Evolutionary conservation across 2,888 invertebrate species (phyloP).

Genomic region (Amorpha juglandis): DNA sequence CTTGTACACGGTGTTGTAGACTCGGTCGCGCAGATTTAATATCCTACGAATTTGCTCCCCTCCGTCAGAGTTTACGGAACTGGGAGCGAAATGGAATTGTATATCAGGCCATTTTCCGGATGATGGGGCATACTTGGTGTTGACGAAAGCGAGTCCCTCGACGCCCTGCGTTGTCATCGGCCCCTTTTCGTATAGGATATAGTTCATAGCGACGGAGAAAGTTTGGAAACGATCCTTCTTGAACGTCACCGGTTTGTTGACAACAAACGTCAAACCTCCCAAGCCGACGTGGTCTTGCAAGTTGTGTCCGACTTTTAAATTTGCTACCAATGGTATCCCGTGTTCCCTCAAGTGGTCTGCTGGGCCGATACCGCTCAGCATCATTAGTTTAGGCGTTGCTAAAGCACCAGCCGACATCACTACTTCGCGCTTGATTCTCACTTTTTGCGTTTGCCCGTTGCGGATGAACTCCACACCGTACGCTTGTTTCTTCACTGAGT

Average conservation of each 20-base stretch:
- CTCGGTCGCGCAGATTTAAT: constrained; percentile 89
- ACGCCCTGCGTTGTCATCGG: constrained; percentile 94
- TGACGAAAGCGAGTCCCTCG: constrained; percentile 94
- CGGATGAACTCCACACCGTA: constrained; percentile 90
- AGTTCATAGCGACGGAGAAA: constrained; percentile 90
- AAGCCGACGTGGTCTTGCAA: constrained; percentile 95
- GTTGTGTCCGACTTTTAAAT: constrained; percentile 92
- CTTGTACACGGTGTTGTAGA: constrained; percentile 93
- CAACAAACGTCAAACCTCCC: constrained; percentile 92
- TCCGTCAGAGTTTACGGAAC: constrained; percentile 92
- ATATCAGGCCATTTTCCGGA: constrained; percentile 92
- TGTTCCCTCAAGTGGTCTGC: constrained; percentile 89
- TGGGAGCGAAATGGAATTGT: constrained; percentile 94
- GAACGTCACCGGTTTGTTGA: constrained; percentile 91
- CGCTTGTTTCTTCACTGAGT: constrained; percentile 87
- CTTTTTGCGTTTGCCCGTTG: constrained; percentile 86
- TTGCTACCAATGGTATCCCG: constrained; percentile 89
- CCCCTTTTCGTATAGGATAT: constrained; percentile 91
- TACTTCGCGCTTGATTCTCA: constrained; percentile 91
- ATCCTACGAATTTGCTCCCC: constrained; percentile 91
- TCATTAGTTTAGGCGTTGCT: constrained; percentile 94
- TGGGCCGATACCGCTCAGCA: constrained; percentile 95
- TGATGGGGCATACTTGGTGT: constrained; percentile 92
- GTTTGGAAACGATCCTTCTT: constrained; percentile 91
- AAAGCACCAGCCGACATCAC: constrained; percentile 95